Conservation (phyloP, 2,113 vertebrate species). For the Peromyscus maniculatus region DNA sequence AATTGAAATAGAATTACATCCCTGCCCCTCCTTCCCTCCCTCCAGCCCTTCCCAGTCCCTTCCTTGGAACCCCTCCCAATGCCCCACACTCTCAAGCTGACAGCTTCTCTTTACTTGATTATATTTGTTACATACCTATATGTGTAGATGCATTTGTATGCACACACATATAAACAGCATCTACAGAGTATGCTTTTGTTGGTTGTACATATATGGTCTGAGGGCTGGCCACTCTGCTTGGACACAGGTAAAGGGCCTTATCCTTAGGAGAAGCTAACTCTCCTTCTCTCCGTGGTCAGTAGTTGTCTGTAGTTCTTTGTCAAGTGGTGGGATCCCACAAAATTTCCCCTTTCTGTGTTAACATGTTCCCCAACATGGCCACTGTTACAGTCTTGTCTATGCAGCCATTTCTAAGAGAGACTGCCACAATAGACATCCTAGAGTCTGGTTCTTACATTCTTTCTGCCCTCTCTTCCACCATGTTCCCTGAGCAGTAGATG, state of each 20-base stretch:
- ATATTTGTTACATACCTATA: not conserved
- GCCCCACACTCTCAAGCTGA: not conserved
- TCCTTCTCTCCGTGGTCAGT: too few relatives aligned
- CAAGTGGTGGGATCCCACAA: not conserved
- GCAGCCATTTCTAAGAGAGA: not conserved
- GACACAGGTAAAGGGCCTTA: not conserved
- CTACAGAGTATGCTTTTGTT: not conserved
- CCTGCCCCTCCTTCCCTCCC: not conserved
- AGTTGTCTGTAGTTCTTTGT: not conserved
- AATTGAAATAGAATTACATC: not conserved
- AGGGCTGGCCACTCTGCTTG: not conserved
- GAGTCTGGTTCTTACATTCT: not conserved
- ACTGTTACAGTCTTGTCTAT: not conserved
- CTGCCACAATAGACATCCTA: not conserved
- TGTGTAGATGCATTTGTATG: not conserved
- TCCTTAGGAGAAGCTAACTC: too few relatives aligned
- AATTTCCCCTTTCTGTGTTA: not conserved
- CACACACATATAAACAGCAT: not conserved
- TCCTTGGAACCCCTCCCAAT: not conserved
- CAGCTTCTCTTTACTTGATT: not conserved
- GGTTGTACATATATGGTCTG: not conserved
- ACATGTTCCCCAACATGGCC: not conserved
- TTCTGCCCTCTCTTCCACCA: not conserved
- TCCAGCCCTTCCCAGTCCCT: not conserved
- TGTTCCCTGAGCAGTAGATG: not conserved